A percentile compares a stretch with the other conserved stretches of the same genome.
phyloP scores from a whole-genome alignment of 2,888 invertebrate species.

The Lissocephala sabroskyi region DNA sequence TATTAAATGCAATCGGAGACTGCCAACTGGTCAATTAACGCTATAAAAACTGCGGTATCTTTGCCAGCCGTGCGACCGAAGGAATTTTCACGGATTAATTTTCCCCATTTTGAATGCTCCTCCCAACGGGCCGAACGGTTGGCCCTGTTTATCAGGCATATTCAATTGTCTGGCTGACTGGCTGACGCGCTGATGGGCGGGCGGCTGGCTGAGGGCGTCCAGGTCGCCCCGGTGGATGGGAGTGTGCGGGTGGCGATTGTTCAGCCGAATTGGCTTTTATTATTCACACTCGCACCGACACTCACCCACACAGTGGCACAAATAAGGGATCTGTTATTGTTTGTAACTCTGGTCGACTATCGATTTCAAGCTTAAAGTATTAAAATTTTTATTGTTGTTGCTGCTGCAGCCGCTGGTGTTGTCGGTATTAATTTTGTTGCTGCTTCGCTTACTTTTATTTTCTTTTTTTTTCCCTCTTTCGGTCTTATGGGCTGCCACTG shows the following conservation, averaged over 20 bases:
- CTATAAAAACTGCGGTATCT: background rate
- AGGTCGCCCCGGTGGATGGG: too few relatives aligned
- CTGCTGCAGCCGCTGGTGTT: background rate
- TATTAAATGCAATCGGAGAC: constrained; percentile 1
- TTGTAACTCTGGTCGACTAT: constrained; percentile 7
- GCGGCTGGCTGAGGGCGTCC: too few relatives aligned
- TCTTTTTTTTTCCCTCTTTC: background rate
- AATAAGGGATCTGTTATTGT: constrained; percentile 9
- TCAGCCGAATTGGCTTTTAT: background rate
- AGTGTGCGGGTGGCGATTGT: too few relatives aligned
- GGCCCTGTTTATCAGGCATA: too few relatives aligned
- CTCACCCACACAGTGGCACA: too few relatives aligned
- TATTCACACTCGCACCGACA: too few relatives aligned
- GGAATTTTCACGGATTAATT: constrained; percentile 22
- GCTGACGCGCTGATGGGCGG: background rate
- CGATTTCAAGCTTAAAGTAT: constrained; percentile 15
- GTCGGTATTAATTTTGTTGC: background rate
- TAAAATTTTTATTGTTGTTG: background rate
- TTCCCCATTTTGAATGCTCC: too few relatives aligned
- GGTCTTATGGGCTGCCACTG: constrained; percentile 6
- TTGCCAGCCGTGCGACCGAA: background rate
- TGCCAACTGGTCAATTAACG: background rate
- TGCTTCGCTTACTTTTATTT: background rate
- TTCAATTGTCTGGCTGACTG: too few relatives aligned
- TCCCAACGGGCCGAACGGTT: too few relatives aligned